These are phyloP conservation scores for Crax fasciolata DNA, from an alignment of 2,797 vertebrate genomes.

Conservation along the genomic window DNA sequence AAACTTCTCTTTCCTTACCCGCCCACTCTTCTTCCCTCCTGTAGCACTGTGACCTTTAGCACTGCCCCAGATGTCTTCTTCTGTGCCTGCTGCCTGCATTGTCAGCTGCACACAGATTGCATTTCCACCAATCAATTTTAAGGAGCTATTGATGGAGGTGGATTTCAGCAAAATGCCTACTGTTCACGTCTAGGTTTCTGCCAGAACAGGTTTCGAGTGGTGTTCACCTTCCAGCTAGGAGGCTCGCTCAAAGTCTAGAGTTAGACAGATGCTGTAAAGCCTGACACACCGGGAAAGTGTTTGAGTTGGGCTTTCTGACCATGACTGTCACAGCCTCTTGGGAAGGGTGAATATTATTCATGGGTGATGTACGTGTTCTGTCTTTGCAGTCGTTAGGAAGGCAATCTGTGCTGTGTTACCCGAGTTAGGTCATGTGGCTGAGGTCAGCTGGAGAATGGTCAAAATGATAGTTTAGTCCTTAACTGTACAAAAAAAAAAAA, in stretches of 20 bases:
- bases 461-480: neutral
- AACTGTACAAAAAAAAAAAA: neutral
- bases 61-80: neutral
- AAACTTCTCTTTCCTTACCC: neutral
- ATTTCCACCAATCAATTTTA: neutral
- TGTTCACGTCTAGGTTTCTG: neutral
- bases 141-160: neutral
- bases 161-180: constrained; percentile 14
- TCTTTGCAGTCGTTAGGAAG: neutral
- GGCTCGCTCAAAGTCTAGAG: neutral
- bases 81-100: neutral
- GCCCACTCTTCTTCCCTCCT: neutral
- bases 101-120: neutral
- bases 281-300: neutral
- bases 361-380: rapidly evolving
- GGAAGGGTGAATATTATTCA: neutral
- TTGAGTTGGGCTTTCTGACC: neutral
- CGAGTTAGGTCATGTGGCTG: neutral
- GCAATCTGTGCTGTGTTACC: neutral
- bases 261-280: neutral
- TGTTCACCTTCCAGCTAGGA: neutral
- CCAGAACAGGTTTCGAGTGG: neutral
- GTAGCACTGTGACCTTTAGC: neutral
- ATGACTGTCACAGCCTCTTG: neutral
- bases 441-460: neutral